phyloP scores from a whole-genome alignment of 1,140 invertebrate genomes.

The Caerostris extrusa region DNA sequence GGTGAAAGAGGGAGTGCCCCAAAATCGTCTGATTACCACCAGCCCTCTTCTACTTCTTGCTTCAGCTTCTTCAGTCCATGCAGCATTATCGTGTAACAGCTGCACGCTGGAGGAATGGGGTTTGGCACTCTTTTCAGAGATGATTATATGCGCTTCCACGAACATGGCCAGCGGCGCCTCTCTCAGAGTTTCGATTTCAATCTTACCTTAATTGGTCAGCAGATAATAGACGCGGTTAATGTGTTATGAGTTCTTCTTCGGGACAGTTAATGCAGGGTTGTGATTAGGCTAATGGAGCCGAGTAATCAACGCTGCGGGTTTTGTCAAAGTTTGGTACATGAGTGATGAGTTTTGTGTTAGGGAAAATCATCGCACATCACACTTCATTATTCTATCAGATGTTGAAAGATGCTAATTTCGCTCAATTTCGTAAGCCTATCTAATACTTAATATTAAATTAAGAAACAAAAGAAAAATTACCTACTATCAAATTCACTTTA shows the following conservation, averaged over 20 bases:
- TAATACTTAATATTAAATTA: too few relatives aligned
- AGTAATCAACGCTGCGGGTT: background rate
- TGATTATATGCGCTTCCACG: background rate
- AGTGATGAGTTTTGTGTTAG: background rate
- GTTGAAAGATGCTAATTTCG: background rate
- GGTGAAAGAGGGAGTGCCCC: conserved; percentile 64
- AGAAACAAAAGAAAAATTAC: too few relatives aligned
- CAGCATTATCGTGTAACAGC: conserved; percentile 49
- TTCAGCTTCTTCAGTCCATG: background rate
- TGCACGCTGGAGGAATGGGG: conserved; percentile 3
- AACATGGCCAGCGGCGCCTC: background rate
- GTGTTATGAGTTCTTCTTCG: background rate
- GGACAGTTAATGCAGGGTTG: background rate
- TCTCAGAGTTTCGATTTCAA: conserved; percentile 30
- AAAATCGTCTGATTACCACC: conserved; percentile 43
- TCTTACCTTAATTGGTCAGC: conserved; percentile 30
- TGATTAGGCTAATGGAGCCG: background rate
- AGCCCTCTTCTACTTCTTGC: background rate
- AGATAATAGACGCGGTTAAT: conserved; percentile 19
- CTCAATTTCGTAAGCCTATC: too few relatives aligned
- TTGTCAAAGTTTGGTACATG: background rate
- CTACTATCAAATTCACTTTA: too few relatives aligned
- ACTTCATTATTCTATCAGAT: background rate
- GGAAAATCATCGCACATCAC: background rate
- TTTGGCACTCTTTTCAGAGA: background rate